Evolutionary conservation across 2,888 invertebrate genomes (phyloP).

Genomic region (Therioaphis trifolii): DNA sequence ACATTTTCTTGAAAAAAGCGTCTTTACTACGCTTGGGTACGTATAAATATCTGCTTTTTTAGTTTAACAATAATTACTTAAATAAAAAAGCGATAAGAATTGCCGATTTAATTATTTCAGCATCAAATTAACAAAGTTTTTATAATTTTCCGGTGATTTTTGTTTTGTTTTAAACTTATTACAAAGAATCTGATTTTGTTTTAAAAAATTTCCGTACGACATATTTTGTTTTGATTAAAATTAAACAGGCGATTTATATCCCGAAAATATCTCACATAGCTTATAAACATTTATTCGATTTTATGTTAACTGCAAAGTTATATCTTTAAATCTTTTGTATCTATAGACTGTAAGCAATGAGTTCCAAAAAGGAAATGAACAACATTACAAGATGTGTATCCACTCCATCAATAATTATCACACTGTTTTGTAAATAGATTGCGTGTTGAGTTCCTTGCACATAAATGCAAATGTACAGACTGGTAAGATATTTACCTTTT

Average conservation of each 20-base stretch:
- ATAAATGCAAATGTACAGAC: background rate
- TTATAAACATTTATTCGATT: constrained; percentile 26
- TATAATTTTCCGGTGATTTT: background rate
- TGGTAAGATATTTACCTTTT: constrained; percentile 3
- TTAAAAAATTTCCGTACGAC: background rate
- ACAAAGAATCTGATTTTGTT: background rate
- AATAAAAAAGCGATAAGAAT: background rate
- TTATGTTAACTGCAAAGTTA: constrained; percentile 23
- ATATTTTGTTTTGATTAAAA: background rate
- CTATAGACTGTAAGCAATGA: no score
- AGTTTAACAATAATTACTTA: background rate
- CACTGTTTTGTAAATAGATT: background rate
- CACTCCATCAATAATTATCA: background rate
- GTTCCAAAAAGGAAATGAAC: constrained; percentile 45
- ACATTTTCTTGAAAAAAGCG: background rate
- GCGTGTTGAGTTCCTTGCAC: background rate
- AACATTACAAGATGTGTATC: constrained; percentile 9
- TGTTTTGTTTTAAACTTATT: background rate
- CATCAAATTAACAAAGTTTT: constrained; percentile 3
- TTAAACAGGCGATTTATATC: background rate
- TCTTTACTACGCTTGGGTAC: background rate
- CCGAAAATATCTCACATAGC: constrained; percentile 35
- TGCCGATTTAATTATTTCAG: background rate
- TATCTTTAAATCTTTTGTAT: constrained; percentile 14
- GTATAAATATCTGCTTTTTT: background rate